These are phyloP conservation scores for Pseudoips prasinana DNA, from an alignment of 2,888 invertebrate genomes.

Conservation along the genomic window DNA sequence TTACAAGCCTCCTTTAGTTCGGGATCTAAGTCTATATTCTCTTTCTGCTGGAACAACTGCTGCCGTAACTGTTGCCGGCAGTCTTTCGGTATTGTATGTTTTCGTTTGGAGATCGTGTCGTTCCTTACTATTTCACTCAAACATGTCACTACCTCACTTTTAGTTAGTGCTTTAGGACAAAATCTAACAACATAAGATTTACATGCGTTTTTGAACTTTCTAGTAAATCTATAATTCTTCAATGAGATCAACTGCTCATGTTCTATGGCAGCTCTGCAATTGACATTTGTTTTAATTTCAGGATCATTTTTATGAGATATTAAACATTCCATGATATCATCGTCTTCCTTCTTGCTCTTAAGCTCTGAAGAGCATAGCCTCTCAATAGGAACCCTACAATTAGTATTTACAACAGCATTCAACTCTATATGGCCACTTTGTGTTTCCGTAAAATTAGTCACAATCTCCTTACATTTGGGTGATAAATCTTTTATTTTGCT, in stretches of 20 bases:
- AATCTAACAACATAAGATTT: slow-evolving; percentile 88
- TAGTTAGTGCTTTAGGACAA: slow-evolving; percentile 87
- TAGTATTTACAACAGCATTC: slow-evolving; percentile 93
- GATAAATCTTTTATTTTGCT: slow-evolving; percentile 88
- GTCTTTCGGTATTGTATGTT: slow-evolving; percentile 91
- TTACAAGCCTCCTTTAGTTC: slow-evolving; percentile 91
- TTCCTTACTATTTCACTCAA: slow-evolving; percentile 95
- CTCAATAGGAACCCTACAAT: slow-evolving; percentile 91
- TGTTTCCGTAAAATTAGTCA: slow-evolving; percentile 93
- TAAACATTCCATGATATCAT: slow-evolving; percentile 96
- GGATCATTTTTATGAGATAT: slow-evolving; percentile 95
- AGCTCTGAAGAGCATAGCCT: slow-evolving; percentile 87
- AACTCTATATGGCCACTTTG: slow-evolving; percentile 94
- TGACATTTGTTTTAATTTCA: slow-evolving; percentile 87
- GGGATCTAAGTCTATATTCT: slow-evolving; percentile 93
- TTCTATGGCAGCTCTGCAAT: slow-evolving; percentile 96
- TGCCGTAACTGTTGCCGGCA: slow-evolving; percentile 95
- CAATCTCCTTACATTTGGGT: slow-evolving; percentile 87
- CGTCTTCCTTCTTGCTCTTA: slow-evolving; percentile 88
- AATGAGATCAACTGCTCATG: slow-evolving; percentile 97
- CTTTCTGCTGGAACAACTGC: slow-evolving; percentile 95
- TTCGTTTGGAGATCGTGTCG: slow-evolving; percentile 89
- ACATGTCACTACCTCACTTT: slow-evolving; percentile 90
- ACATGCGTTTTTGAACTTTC: slow-evolving; percentile 97
- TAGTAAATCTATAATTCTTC: slow-evolving; percentile 96